Percentiles rank a stretch among this genome's conserved stretches.
Evolutionary conservation across 35 echinoderm and acorn worm genomes (phyloP).

Genomic region (Nesometra sesokonis): DNA sequence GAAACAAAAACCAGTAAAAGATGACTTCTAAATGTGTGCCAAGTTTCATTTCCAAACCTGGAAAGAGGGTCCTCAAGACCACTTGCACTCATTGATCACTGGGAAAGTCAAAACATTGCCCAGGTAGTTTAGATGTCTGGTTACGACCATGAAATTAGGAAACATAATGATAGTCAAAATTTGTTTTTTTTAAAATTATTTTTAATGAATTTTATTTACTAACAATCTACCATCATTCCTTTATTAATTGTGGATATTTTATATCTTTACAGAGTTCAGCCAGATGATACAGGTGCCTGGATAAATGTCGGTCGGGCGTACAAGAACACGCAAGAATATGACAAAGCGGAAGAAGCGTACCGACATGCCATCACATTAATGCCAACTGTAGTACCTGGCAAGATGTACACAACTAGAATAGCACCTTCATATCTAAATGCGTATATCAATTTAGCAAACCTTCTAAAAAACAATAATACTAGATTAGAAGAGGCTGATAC

Average conservation of each 20-base stretch:
- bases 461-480: conserved; percentile 27
- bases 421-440: conserved; percentile 46
- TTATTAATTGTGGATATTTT: background rate
- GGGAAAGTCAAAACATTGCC: no score
- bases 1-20: no score
- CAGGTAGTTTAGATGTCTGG: no score
- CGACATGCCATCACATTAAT: conserved; percentile 35
- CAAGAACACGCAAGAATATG: conserved; percentile 18
- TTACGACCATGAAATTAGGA: no score
- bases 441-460: conserved; percentile 45
- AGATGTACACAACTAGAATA: conserved; percentile 26
- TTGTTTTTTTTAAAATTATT: no score
- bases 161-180: no score
- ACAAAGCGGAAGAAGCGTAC: conserved; percentile 42
- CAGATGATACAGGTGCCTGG: conserved; percentile 74
- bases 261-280: conserved; percentile 42
- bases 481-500: conserved; percentile 49
- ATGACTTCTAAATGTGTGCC: no score
- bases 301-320: conserved; percentile 61
- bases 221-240: no score
- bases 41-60: no score
- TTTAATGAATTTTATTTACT: no score
- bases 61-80: no score
- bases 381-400: conserved; percentile 41
- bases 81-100: no score